Conservation (phyloP, 2,113 vertebrate species). For the Proteles cristata region DNA sequence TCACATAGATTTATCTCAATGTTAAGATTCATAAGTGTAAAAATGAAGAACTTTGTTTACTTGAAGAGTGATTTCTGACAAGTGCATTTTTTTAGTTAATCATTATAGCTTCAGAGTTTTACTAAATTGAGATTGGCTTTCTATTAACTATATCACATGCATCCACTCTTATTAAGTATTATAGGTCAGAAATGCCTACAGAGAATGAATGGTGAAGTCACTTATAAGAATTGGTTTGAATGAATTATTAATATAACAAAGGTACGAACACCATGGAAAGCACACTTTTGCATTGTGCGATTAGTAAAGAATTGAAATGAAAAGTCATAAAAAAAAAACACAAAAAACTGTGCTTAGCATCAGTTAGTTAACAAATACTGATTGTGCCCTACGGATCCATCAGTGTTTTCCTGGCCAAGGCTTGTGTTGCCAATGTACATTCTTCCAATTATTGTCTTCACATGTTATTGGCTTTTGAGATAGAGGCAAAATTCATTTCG, state of each 20-base stretch:
- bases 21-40: not conserved
- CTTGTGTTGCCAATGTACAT: not conserved
- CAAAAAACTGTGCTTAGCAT: not conserved
- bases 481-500: not conserved
- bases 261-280: not conserved
- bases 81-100: not conserved
- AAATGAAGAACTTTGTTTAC: not conserved
- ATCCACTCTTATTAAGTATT: not conserved
- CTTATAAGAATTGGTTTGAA: not conserved
- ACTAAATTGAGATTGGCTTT: not conserved
- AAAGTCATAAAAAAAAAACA: not conserved
- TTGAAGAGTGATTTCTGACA: not conserved
- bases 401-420: not conserved
- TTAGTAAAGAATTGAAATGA: not conserved
- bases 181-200: not conserved
- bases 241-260: constrained; percentile 25
- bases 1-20: not conserved
- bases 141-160: not conserved
- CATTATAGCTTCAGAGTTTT: not conserved
- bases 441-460: not conserved
- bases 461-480: not conserved
- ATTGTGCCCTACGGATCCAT: not conserved
- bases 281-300: not conserved
- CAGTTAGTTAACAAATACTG: not conserved
- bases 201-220: not conserved